phyloP scores from a whole-genome alignment of 2,888 invertebrate species.

The Choristoneura rosaceana region DNA sequence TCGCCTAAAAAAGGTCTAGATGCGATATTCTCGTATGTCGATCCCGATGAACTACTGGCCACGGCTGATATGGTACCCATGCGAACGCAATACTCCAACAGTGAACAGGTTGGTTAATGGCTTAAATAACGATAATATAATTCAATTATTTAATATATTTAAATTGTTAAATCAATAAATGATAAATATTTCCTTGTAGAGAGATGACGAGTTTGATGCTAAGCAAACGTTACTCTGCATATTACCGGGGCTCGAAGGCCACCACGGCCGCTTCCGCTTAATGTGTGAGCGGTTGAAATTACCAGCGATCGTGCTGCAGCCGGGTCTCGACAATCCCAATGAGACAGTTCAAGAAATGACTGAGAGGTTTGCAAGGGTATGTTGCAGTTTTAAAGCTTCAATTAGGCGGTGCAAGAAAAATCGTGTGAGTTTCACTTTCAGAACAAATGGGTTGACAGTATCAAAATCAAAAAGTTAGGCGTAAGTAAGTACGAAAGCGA shows the following conservation, averaged over 20 bases:
- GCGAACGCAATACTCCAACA: conserved; percentile 44
- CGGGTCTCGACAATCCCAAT: conserved; percentile 52
- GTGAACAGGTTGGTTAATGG: conserved; percentile 31
- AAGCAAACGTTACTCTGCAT: conserved; percentile 55
- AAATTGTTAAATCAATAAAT: no score
- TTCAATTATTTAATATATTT: no score
- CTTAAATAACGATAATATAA: not conserved
- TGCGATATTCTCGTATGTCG: conserved; percentile 54
- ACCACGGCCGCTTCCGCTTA: conserved; percentile 52
- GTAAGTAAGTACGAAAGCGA: no score
- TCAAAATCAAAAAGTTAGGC: no score
- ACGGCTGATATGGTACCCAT: conserved; percentile 53
- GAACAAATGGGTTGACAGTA: no score
- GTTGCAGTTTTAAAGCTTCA: no score
- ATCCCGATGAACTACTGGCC: conserved; percentile 56
- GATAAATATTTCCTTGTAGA: conserved; percentile 46
- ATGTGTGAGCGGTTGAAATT: conserved; percentile 62
- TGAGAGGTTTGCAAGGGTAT: conserved; percentile 53
- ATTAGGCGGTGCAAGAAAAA: no score
- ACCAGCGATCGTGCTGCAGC: conserved; percentile 60
- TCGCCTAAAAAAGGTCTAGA: conserved; percentile 50
- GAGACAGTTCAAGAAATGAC: conserved; percentile 57
- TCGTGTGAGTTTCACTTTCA: no score
- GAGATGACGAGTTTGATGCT: conserved; percentile 57
- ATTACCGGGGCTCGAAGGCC: conserved; percentile 64